phyloP scores from a whole-genome alignment of 2,113 vertebrate genomes.

The Plecturocebus donacophilus region DNA sequence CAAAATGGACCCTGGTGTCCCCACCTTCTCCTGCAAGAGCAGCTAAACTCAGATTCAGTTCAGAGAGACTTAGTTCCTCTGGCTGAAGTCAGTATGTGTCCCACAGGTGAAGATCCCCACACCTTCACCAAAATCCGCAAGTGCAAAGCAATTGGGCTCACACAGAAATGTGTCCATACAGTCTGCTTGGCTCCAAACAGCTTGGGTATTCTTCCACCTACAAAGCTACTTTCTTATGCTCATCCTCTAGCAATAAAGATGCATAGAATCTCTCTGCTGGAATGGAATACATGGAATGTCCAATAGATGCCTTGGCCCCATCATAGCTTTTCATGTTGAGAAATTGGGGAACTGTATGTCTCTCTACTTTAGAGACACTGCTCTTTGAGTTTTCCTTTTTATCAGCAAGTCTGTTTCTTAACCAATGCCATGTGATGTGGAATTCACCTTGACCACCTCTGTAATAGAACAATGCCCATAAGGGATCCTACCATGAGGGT shows the following conservation, averaged over 20 bases:
- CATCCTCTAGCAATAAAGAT: not conserved
- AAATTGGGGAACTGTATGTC: not conserved
- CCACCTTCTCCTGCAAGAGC: not conserved
- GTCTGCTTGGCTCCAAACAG: not conserved
- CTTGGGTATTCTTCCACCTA: not conserved
- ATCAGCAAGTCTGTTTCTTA: not conserved
- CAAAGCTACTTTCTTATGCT: not conserved
- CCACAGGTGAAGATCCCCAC: no score
- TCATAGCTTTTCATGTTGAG: not conserved
- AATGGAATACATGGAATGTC: not conserved
- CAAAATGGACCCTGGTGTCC: not conserved
- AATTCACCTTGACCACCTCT: not conserved
- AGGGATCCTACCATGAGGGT: not conserved
- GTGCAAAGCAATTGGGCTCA: not conserved
- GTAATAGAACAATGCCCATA: not conserved
- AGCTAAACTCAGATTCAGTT: not conserved
- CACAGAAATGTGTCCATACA: not conserved
- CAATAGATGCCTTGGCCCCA: fast-evolving
- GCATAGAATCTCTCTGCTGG: not conserved
- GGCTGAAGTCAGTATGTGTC: not conserved
- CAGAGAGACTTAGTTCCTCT: no score
- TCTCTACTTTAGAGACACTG: not conserved
- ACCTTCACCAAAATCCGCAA: not conserved
- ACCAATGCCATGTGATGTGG: not conserved
- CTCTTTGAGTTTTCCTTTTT: not conserved